phyloP scores from a whole-genome alignment of 2,113 vertebrate genomes.

The Dryoscopus gambensis region DNA sequence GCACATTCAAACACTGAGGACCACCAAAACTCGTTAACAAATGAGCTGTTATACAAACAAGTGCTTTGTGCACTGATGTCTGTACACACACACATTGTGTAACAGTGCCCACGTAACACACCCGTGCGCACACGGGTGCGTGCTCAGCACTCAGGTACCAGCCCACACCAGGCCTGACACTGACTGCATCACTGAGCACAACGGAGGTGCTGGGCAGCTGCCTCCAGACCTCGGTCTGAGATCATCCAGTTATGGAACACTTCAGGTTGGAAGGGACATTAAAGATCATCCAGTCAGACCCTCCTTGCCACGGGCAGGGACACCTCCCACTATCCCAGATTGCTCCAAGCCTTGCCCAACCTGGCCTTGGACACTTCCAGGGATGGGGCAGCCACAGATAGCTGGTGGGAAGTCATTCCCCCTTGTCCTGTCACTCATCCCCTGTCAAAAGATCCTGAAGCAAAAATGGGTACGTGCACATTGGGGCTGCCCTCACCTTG shows the following conservation, averaged over 20 bases:
- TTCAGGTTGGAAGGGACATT: not conserved
- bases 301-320: not conserved
- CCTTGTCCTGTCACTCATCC: not conserved
- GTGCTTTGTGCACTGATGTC: not conserved
- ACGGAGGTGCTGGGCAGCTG: not conserved
- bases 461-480: fast-evolving
- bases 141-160: fast-evolving
- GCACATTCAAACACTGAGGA: not conserved
- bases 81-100: fast-evolving
- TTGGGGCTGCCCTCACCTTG: constrained; percentile 74
- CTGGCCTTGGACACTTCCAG: not conserved
- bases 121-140: fast-evolving
- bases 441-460: not conserved
- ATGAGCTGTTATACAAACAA: not conserved
- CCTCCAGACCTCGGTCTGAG: not conserved
- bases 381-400: not conserved
- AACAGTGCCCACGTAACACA: fast-evolving
- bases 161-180: fast-evolving
- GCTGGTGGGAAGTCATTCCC: not conserved
- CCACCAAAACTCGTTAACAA: not conserved
- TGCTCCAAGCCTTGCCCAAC: not conserved
- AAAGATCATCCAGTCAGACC: not conserved
- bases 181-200: not conserved
- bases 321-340: not conserved
- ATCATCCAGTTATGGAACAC: no score